Conservation (phyloP, 2,797 vertebrate genomes). For the Protonibea diacanthus region DNA sequence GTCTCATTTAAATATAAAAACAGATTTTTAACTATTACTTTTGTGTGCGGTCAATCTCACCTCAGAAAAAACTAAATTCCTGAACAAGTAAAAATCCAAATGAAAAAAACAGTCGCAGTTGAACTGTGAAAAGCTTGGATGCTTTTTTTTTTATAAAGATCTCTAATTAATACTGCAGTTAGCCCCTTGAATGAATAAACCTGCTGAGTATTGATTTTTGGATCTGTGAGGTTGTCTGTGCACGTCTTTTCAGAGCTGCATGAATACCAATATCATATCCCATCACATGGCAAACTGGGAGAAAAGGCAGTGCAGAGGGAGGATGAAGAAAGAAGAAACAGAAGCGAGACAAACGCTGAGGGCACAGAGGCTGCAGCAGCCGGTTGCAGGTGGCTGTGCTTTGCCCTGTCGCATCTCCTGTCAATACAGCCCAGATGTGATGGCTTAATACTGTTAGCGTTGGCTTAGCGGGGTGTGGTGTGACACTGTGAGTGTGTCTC, state of each 20-base stretch:
- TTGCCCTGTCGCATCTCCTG: slow-evolving; percentile 62
- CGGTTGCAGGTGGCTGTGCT: slow-evolving; percentile 51
- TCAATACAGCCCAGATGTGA: slow-evolving; percentile 77
- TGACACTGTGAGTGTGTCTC: slow-evolving; percentile 41
- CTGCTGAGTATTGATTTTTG: slow-evolving; percentile 57
- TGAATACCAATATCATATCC: slow-evolving; percentile 50
- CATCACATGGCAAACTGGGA: slow-evolving; percentile 17
- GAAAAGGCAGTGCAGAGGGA: slow-evolving; percentile 30
- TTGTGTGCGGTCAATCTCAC: neutral
- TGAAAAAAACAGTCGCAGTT: neutral
- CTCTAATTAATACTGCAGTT: slow-evolving; percentile 47
- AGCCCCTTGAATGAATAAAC: slow-evolving; percentile 49
- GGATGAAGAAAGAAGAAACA: neutral
- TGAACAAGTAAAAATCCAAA: neutral
- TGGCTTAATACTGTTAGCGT: slow-evolving; percentile 78
- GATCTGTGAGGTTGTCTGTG: slow-evolving; percentile 20
- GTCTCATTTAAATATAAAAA: slow-evolving; percentile 3
- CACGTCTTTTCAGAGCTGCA: slow-evolving; percentile 16
- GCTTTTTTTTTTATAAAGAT: slow-evolving; percentile 19
- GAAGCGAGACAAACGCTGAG: neutral
- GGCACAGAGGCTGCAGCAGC: slow-evolving; percentile 27
- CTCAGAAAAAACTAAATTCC: neutral
- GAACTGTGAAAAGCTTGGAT: slow-evolving; percentile 23
- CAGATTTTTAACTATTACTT: neutral
- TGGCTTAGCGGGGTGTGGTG: slow-evolving; percentile 60